Evolutionary conservation across 2,888 invertebrate species (phyloP).

Genomic region (Perizoma affinitatum): DNA sequence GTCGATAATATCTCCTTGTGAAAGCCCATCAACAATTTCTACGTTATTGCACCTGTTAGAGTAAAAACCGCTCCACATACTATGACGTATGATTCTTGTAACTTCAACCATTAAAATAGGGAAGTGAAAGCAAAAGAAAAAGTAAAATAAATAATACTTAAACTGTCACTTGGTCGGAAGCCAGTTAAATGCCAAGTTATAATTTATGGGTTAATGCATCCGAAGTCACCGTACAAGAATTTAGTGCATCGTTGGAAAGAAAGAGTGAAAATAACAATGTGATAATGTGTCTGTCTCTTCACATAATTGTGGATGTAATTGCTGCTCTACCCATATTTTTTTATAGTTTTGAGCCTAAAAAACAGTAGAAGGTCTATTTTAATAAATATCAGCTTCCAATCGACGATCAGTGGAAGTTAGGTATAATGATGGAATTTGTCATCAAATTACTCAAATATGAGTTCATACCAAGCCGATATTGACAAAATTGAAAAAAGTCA

Average conservation of each 20-base stretch:
- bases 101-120: constrained; percentile 32
- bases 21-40: constrained; percentile 14
- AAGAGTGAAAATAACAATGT: constrained; percentile 19
- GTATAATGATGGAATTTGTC: too few species aligned
- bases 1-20: constrained; percentile 14
- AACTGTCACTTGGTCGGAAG: constrained; percentile 38
- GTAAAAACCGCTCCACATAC: constrained; percentile 21
- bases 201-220: constrained; percentile 40
- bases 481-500: too few species aligned
- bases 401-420: neutral
- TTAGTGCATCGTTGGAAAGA: constrained; percentile 17
- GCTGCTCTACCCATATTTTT: too few species aligned
- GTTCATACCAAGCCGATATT: too few species aligned
- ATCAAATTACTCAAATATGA: too few species aligned
- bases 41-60: constrained; percentile 17
- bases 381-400: neutral
- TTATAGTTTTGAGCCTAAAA: too few species aligned
- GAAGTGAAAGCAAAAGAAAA: constrained; percentile 40
- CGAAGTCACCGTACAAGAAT: constrained; percentile 31
- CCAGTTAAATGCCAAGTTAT: constrained; percentile 36
- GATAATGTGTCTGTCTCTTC: neutral
- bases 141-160: constrained; percentile 37
- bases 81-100: constrained; percentile 23
- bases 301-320: too few species aligned
- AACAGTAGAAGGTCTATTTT: too few species aligned